Evolutionary conservation across 2,888 invertebrate species (phyloP), one percentile per base, ranked within the genome.

Genomic region (Tenthredo amoena): DNA sequence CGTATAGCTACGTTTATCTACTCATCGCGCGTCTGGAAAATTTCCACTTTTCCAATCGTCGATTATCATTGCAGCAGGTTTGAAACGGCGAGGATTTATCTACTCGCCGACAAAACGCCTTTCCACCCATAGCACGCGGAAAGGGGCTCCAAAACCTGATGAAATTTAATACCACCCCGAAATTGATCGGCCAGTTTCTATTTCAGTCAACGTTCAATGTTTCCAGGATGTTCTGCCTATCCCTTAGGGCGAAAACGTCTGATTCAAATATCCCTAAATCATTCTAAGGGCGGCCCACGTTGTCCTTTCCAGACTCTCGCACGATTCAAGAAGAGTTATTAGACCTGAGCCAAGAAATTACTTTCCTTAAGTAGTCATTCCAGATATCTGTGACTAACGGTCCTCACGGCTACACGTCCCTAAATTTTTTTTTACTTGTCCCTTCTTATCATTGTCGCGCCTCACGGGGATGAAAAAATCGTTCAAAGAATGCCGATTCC

Each of bases 201-300:
- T 43, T 74, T 21, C 43, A 21, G 74, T 74, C 9, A 74, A 43
- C 43, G 43, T 43, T 47, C 74, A 26, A 47, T 26, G 74, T 43
- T 74, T 74, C 74, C 74, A 1, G 12, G 15, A 43, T 40, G 43
- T 40, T 74, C 21, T 74, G 21, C 40, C 21, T 18, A 3, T 12
- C n/a, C 74, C 21, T 43, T 62, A 26, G 5, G 40, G 43, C 43
- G n/a, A 47, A 74, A 74, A 74, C 15, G 21, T 12, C 74, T 5
- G 74, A 43, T 74, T 74, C 74, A 40, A 74, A 74, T 43, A 43
- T 26, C 43, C 43, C 43, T 74, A 43, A 74, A 74, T 74, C 40
- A 74, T 74, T 40, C 18, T 47, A 74, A 74, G 74, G 26, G 15
- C 43, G 43, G 74, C 7, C 74, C 26, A 55, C 26, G 9, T 43